Percentiles rank a stretch among this genome's conserved stretches.
These are phyloP conservation scores for Procambarus clarkii DNA, from an alignment of 1,140 invertebrate genomes.

Conservation along the genomic window DNA sequence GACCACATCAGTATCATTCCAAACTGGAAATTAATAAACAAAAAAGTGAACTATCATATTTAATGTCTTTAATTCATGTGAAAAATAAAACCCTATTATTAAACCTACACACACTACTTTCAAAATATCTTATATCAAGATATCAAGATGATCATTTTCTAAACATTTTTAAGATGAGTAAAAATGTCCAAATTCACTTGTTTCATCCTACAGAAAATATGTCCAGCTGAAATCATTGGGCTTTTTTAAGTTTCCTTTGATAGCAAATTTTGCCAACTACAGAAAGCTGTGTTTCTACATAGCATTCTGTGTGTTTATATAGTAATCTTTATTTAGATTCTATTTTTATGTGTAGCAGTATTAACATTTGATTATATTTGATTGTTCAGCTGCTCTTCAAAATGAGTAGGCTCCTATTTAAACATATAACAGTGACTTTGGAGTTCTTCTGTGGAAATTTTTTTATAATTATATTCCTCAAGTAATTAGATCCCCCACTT, in stretches of 20 bases:
- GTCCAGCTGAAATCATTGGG: not conserved
- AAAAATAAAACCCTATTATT: not conserved
- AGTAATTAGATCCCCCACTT: not conserved
- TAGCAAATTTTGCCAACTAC: not conserved
- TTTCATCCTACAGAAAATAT: not conserved
- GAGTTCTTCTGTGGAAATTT: not conserved
- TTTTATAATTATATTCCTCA: not conserved
- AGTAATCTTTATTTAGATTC: not conserved
- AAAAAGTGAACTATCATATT: not conserved
- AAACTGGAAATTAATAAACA: not conserved
- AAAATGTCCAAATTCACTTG: not conserved
- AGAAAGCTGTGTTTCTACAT: not conserved
- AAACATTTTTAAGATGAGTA: not conserved
- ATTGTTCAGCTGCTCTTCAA: conserved; percentile 25
- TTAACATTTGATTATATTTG: conserved; percentile 6
- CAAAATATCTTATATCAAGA: not conserved
- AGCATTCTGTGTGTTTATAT: not conserved
- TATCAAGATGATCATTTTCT: not conserved
- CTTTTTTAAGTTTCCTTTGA: not conserved
- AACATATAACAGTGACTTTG: not conserved
- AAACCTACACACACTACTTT: not conserved
- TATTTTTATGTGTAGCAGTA: conserved; percentile 21
- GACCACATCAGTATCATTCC: conserved; percentile 25
- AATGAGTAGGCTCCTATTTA: conserved; percentile 6
- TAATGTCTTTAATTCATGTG: not conserved